Conservation (phyloP, 2,113 vertebrate genomes). For the Leiothrix lutea region DNA sequence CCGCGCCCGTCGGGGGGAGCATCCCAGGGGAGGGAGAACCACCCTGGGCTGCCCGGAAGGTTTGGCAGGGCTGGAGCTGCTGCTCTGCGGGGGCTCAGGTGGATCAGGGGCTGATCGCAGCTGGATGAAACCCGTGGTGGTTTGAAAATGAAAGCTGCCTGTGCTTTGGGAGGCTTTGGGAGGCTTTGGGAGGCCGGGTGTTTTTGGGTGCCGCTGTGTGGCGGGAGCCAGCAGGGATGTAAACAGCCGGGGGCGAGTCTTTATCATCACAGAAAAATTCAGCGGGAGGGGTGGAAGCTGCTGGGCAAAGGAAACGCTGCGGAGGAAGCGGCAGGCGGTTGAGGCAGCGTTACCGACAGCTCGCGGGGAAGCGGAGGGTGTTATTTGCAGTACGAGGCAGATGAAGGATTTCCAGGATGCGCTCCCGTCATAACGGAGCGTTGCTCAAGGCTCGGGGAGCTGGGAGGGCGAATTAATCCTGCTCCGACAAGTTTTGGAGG, state of each 20-base stretch:
- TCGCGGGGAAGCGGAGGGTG: rapidly evolving
- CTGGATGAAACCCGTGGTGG: rapidly evolving
- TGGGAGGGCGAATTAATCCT: background rate
- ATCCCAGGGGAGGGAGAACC: too few relatives aligned
- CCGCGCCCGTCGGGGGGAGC: rapidly evolving
- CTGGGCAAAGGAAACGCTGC: background rate
- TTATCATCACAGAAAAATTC: background rate
- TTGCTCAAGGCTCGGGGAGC: background rate
- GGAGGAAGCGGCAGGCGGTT: background rate
- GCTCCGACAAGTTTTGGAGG: background rate
- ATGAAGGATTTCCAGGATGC: background rate
- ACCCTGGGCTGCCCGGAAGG: background rate
- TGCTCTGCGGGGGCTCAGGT: background rate
- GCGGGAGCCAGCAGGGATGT: background rate
- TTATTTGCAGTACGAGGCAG: rapidly evolving
- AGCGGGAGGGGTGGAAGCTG: background rate
- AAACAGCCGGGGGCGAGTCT: background rate
- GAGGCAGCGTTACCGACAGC: background rate
- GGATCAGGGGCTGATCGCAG: background rate
- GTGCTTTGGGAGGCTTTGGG: background rate
- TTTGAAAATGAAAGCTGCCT: rapidly evolving
- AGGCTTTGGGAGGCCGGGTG: background rate
- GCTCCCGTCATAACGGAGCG: rapidly evolving
- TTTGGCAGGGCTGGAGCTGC: background rate
- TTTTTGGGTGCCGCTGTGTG: background rate